Conservation (phyloP, 2,888 invertebrate species). For the Sesia apiformis region DNA sequence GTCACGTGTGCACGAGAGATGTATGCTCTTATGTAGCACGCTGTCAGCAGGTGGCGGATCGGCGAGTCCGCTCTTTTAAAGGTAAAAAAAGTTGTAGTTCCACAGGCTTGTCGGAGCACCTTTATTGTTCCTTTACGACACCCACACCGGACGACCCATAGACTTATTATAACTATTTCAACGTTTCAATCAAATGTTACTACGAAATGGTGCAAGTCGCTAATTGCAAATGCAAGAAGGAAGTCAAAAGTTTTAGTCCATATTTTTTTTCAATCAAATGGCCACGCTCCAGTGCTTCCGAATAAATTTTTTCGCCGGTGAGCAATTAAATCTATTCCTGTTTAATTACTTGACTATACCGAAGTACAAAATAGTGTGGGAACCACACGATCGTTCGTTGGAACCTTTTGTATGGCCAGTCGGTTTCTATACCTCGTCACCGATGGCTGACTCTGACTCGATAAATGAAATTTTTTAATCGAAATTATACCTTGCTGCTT, state of each 20-base stretch:
- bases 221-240: too few relatives aligned
- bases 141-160: too few relatives aligned
- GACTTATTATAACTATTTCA: too few relatives aligned
- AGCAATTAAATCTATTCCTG: constrained; percentile 22
- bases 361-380: constrained; percentile 23
- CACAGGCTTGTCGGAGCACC: too few relatives aligned
- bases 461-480: background rate
- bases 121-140: too few relatives aligned
- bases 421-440: background rate
- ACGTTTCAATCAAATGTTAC: too few relatives aligned
- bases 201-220: too few relatives aligned
- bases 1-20: too few relatives aligned
- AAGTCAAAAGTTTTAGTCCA: constrained; percentile 1
- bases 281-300: constrained; percentile 17
- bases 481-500: background rate
- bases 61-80: too few relatives aligned
- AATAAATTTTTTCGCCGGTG: constrained; percentile 4
- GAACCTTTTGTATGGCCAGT: constrained; percentile 2
- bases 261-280: background rate
- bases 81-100: too few relatives aligned
- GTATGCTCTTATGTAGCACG: too few relatives aligned
- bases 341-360: constrained; percentile 24
- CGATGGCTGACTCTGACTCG: background rate
- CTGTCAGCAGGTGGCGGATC: too few relatives aligned
- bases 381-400: constrained; percentile 9